A percentile compares a stretch with the other conserved stretches of the same genome.
Evolutionary conservation across 2,888 invertebrate species (phyloP).

Genomic region (Cerceris ruficornis): DNA sequence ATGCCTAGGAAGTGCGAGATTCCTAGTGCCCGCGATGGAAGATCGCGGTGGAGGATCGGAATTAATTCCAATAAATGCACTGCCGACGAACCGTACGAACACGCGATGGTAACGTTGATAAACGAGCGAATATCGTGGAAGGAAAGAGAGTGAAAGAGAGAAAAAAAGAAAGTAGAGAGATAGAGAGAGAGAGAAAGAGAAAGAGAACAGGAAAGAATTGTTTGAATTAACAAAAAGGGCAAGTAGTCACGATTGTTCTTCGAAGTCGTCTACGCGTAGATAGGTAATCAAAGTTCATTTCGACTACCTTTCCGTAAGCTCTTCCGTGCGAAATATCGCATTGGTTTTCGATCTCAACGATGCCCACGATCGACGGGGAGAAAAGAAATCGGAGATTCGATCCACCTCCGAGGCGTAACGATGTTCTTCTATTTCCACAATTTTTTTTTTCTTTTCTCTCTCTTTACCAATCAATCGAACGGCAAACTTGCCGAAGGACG

Average conservation of each 20-base stretch:
- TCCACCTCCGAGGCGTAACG: neutral
- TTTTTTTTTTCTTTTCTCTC: neutral
- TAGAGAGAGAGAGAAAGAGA: neutral
- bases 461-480: neutral
- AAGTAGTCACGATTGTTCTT: constrained; percentile 10
- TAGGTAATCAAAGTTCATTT: constrained; percentile 51
- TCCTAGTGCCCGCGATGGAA: constrained; percentile 14
- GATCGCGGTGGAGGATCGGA: constrained; percentile 27
- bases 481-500: too few relatives aligned
- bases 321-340: constrained; percentile 38
- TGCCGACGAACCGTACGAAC: constrained; percentile 56
- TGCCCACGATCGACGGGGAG: neutral
- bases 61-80: constrained; percentile 57
- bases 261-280: constrained; percentile 40
- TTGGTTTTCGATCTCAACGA: constrained; percentile 4
- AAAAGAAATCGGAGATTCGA: neutral
- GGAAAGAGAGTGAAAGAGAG: neutral
- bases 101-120: constrained; percentile 31
- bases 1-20: constrained; percentile 24
- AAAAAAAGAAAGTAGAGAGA: neutral
- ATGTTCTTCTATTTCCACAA: neutral
- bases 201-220: neutral
- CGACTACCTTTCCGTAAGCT: constrained; percentile 24
- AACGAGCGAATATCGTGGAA: constrained; percentile 4
- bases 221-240: neutral